A percentile compares a stretch with the other conserved stretches of the same genome.
Evolutionary conservation across 2,113 vertebrate genomes (phyloP).

Genomic region (Osmerus eperlanus): DNA sequence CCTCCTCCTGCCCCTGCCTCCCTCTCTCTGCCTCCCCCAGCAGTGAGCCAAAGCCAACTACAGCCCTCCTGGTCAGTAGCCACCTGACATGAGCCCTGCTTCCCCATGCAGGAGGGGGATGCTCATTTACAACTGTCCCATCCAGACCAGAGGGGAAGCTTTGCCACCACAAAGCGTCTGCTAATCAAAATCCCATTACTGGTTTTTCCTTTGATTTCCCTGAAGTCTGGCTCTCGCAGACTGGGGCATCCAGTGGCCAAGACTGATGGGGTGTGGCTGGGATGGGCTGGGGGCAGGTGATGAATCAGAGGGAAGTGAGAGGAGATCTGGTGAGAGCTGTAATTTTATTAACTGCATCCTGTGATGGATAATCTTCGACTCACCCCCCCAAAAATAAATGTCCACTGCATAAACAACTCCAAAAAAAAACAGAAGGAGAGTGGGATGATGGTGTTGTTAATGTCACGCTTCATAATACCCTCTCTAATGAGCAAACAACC

Average conservation of each 20-base stretch:
- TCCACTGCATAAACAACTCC: constrained; percentile 53
- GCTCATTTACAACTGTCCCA: constrained; percentile 36
- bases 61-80: constrained; percentile 3
- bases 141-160: background rate
- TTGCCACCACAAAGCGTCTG: constrained; percentile 24
- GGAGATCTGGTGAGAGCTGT: constrained; percentile 51
- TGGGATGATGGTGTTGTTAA: constrained; percentile 40
- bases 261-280: constrained; percentile 60
- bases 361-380: constrained; percentile 60
- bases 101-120: background rate
- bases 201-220: constrained; percentile 47
- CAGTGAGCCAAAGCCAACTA: constrained; percentile 19
- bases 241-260: constrained; percentile 58
- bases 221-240: constrained; percentile 50
- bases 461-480: constrained; percentile 24
- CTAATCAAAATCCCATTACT: constrained; percentile 52
- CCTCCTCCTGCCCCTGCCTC: constrained; percentile 10
- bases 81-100: background rate
- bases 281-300: constrained; percentile 62
- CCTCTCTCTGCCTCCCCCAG: constrained; percentile 4
- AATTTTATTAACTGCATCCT: constrained; percentile 76
- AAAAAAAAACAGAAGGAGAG: constrained; percentile 28
- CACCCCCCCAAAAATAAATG: constrained; percentile 52
- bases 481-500: constrained; percentile 42
- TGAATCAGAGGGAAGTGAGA: constrained; percentile 71